phyloP scores from a whole-genome alignment of 2,888 invertebrate species.

The Glyphotaelius pellucidus region DNA sequence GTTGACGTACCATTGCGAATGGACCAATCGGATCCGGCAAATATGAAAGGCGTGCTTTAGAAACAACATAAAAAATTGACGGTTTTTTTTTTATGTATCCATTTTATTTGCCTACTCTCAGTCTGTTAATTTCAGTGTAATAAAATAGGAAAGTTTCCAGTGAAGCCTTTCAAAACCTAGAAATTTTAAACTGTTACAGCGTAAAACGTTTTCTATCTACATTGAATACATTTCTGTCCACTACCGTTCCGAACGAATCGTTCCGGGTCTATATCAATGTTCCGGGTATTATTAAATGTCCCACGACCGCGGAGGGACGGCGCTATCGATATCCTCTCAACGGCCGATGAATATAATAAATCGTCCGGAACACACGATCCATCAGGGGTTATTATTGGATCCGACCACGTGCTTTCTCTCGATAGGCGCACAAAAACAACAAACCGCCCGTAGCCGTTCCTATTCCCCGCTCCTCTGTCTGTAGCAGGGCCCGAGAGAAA shows the following conservation, averaged over 20 bases:
- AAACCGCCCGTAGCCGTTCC: constrained; percentile 18
- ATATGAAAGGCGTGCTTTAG: background rate
- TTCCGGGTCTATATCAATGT: background rate
- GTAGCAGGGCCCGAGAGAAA: background rate
- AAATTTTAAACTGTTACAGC: background rate
- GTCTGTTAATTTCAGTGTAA: background rate
- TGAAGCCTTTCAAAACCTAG: background rate
- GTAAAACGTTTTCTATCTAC: background rate
- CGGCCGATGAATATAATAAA: constrained; percentile 47
- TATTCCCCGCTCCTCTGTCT: background rate
- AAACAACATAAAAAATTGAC: background rate
- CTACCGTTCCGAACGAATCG: background rate
- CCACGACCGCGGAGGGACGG: background rate
- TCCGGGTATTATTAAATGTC: constrained; percentile 42
- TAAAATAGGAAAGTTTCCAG: background rate
- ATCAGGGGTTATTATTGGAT: constrained; percentile 51
- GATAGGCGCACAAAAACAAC: constrained; percentile 39
- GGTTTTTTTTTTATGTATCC: background rate
- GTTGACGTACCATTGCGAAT: too few relatives aligned
- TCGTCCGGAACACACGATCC: constrained; percentile 54
- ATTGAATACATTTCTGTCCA: background rate
- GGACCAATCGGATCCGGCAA: too few relatives aligned
- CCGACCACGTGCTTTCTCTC: constrained; percentile 39
- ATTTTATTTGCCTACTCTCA: background rate
- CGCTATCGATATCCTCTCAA: constrained; percentile 29